Percentiles rank a stretch among this genome's conserved stretches.
Conservation (phyloP, 2,888 invertebrate genomes). For the Lordiphosa andalusiaca region DNA sequence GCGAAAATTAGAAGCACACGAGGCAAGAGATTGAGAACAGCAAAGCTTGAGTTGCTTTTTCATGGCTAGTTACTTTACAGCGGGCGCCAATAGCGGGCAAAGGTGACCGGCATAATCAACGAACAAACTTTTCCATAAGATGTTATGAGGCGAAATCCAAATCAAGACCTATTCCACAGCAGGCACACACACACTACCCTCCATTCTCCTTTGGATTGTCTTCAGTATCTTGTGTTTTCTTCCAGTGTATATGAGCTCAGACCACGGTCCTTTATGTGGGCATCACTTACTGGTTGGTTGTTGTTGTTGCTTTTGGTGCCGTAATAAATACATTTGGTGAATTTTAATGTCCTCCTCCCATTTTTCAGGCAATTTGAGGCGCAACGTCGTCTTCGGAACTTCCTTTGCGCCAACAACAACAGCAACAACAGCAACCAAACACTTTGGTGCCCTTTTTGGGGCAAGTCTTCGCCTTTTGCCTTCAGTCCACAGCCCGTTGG, state of each 20-base stretch:
- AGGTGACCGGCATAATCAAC: no score
- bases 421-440: constrained; percentile 16
- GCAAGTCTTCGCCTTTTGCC: constrained; percentile 26
- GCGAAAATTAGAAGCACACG: no score
- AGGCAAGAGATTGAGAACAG: no score
- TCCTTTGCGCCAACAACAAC: constrained; percentile 25
- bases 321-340: constrained; percentile 79
- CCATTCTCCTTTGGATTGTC: neutral
- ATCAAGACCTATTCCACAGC: no score
- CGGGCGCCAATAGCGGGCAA: no score
- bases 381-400: constrained; percentile 38
- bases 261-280: constrained; percentile 56
- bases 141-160: no score
- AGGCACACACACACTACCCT: no score
- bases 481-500: constrained; percentile 9
- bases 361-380: constrained; percentile 75
- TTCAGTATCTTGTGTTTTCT: neutral
- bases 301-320: constrained; percentile 62
- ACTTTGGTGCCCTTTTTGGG: constrained; percentile 63
- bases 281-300: constrained; percentile 58
- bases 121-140: no score
- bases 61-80: no score
- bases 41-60: no score
- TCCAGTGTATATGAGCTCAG: constrained; percentile 32
- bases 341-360: constrained; percentile 78